Evolutionary conservation across 2,888 invertebrate species (phyloP).

Genomic region (Bembecia ichneumoniformis): DNA sequence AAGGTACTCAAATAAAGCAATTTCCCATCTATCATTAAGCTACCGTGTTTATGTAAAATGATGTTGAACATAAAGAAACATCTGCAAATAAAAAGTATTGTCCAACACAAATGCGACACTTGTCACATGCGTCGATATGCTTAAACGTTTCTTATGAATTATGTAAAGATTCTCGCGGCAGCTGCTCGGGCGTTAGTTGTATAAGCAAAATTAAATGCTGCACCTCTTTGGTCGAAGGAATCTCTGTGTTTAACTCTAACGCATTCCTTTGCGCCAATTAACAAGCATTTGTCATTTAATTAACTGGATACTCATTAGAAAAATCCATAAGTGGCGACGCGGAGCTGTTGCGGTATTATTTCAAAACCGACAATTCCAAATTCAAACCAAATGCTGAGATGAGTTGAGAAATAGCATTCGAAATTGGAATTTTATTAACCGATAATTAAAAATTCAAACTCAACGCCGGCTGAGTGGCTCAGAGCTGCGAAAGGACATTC

Average conservation of each 20-base stretch:
- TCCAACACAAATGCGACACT: slow-evolving; percentile 41
- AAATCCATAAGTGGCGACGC: background rate
- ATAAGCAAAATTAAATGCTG: slow-evolving; percentile 10
- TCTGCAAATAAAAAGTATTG: background rate
- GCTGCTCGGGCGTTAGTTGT: slow-evolving; percentile 28
- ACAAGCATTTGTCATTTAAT: background rate
- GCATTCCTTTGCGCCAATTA: background rate
- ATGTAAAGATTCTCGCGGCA: slow-evolving; percentile 45
- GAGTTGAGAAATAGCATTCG: slow-evolving; percentile 12
- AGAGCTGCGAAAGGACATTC: too few species aligned
- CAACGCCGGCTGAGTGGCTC: too few species aligned
- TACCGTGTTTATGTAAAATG: background rate
- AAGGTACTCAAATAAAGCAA: background rate
- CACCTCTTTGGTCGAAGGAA: background rate
- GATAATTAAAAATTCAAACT: too few species aligned
- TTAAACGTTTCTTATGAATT: slow-evolving; percentile 62
- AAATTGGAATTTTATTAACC: slow-evolving; percentile 37
- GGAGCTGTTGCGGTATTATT: background rate
- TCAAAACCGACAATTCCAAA: slow-evolving; percentile 11
- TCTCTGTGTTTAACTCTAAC: background rate
- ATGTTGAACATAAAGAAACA: background rate
- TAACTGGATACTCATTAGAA: background rate
- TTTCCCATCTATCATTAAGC: background rate
- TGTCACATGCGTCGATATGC: slow-evolving; percentile 62
- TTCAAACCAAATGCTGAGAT: slow-evolving; percentile 17